A percentile compares a stretch with the other conserved stretches of the same genome.
Evolutionary conservation across 2,888 invertebrate species (phyloP).

Genomic region (Carpatolechia fugitivella): DNA sequence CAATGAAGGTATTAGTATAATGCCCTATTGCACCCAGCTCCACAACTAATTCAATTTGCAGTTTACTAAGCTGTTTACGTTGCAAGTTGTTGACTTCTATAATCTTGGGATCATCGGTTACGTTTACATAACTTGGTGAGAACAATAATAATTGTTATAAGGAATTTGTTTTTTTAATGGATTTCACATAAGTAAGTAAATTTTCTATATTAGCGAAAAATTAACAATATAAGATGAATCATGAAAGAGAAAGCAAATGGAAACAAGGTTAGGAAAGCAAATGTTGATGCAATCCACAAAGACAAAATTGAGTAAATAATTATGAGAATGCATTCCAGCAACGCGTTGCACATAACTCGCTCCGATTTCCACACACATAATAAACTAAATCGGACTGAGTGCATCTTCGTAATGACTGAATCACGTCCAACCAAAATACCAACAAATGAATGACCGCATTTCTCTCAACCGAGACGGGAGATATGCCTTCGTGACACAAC

Average conservation of each 20-base stretch:
- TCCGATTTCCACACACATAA: slow-evolving; percentile 13
- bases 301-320: slow-evolving; percentile 3
- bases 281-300: background rate
- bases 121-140: background rate
- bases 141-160: background rate
- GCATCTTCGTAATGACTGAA: slow-evolving; percentile 24
- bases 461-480: slow-evolving; percentile 36
- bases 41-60: slow-evolving; percentile 59
- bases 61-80: slow-evolving; percentile 40
- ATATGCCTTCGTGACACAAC: slow-evolving; percentile 45
- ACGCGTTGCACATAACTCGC: slow-evolving; percentile 4
- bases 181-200: background rate
- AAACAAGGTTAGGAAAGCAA: background rate
- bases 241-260: background rate
- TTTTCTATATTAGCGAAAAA: background rate
- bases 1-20: slow-evolving; percentile 44
- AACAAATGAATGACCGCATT: slow-evolving; percentile 42
- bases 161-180: background rate
- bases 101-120: slow-evolving; percentile 28
- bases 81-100: slow-evolving; percentile 48
- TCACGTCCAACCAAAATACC: slow-evolving; percentile 34
- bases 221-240: background rate
- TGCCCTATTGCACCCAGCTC: slow-evolving; percentile 38
- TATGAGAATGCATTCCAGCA: slow-evolving; percentile 7
- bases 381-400: slow-evolving; percentile 14